A percentile compares a stretch with the other conserved stretches of the same genome.
Evolutionary conservation across 2,797 vertebrate genomes (phyloP).

Genomic region (Anguilla anguilla): DNA sequence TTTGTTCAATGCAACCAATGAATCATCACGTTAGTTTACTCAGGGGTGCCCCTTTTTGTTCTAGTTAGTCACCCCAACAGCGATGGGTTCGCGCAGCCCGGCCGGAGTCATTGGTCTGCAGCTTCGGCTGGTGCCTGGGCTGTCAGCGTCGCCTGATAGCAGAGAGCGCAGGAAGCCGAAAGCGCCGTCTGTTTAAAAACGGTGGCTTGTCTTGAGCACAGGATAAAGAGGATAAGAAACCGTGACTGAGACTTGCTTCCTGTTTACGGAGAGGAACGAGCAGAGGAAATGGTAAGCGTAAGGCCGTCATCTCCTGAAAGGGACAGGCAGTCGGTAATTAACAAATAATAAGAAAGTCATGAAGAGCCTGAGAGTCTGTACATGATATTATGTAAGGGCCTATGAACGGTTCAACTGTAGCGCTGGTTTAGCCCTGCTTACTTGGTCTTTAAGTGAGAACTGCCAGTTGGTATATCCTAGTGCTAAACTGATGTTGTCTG

Average conservation of each 20-base stretch:
- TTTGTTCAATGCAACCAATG: not conserved
- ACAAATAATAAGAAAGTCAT: not conserved
- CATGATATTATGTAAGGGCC: not conserved
- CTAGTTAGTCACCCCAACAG: not conserved
- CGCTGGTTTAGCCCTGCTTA: not conserved
- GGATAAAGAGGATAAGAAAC: slow-evolving; percentile 14
- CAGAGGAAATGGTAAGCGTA: slow-evolving; percentile 10
- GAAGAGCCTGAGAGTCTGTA: not conserved
- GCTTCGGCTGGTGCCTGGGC: not conserved
- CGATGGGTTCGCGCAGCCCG: not conserved
- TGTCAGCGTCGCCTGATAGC: not conserved
- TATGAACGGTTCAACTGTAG: not conserved
- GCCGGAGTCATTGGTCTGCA: not conserved
- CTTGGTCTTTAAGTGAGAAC: not conserved
- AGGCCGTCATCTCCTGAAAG: not conserved
- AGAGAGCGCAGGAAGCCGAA: not conserved
- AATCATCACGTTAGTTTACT: not conserved
- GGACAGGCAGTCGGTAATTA: not conserved
- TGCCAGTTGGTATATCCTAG: not conserved
- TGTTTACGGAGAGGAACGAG: slow-evolving; percentile 5
- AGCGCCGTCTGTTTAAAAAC: not conserved
- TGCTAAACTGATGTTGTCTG: not conserved
- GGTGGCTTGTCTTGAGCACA: not conserved
- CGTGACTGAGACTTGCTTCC: slow-evolving; percentile 2
- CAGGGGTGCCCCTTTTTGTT: not conserved